Evolutionary conservation across 2,888 invertebrate species (phyloP), one percentile per base, ranked within the genome.

Genomic region (Eustalomyia histrio): DNA sequence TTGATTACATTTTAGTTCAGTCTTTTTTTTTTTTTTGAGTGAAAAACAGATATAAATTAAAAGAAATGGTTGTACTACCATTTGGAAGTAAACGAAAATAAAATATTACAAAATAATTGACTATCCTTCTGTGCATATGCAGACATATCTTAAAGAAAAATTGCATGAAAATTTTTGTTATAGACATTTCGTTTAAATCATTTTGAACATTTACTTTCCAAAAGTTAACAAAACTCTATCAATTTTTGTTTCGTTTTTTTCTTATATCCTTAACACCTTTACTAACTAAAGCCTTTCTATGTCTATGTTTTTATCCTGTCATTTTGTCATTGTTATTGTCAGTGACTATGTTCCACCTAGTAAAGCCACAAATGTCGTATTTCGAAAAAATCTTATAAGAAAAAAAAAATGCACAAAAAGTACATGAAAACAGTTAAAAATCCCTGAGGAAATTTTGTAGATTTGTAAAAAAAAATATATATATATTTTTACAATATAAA

Each of bases 231-330:
- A 39, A 55, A 55, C 61, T 63, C 16, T 33, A 39, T 33, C 5
- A 60, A 29, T 18, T 53, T 29, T 47, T 60, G n/a, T 17, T 29
- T 16, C 60, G 17, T 21, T 21, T 16, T 21, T 16, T 55, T 16
- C 39, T 16, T 53, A 35, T 35, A 17, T 29, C 29, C 35, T 12
- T 43, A 52, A 52, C 69, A 64, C 64, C 35, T 64, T 71, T 69
- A 76, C n/a, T 64, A 76, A 64, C 69, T 58, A 64, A 47, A 64
- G 63, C 47, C 55, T 53, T 52, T 72, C 55, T 24, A 61, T 67
- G 60, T 60, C 78, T 78, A 53, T 35, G 16, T 52, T 53, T 47
- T 33, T 17, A 57, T 35, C 55, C 76, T 76, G 69, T 76, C 71
- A 71, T 58, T 72, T 78, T 53, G 58, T 78, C 58, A 58, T 29